Conservation (phyloP, 2,888 invertebrate species). For the Synergus gifuensis region DNA sequence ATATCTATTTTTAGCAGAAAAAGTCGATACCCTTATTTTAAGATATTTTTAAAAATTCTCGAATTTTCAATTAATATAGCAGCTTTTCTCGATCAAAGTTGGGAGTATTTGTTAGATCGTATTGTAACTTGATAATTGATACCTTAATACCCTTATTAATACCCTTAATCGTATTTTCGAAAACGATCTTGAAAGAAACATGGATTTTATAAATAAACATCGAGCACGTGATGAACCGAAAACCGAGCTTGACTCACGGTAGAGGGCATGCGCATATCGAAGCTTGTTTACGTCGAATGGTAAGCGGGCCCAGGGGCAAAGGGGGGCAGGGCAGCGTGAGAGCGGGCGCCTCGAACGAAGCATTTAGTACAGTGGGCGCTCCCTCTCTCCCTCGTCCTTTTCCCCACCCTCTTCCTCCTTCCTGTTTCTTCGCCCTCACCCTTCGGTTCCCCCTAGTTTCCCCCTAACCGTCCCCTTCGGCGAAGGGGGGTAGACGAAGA, state of each 20-base stretch:
- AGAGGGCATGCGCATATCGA: slow-evolving; percentile 43
- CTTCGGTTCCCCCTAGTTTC: neutral
- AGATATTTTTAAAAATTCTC: neutral
- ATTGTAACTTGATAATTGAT: neutral
- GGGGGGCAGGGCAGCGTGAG: slow-evolving; percentile 64
- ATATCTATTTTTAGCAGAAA: slow-evolving; percentile 2
- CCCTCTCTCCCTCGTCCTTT: slow-evolving; percentile 43
- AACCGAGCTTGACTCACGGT: slow-evolving; percentile 39
- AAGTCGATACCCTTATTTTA: neutral
- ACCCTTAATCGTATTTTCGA: neutral
- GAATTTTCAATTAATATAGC: neutral
- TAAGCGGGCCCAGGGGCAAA: slow-evolving; percentile 58
- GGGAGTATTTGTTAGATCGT: no score
- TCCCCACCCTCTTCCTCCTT: slow-evolving; percentile 31
- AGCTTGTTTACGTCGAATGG: slow-evolving; percentile 57
- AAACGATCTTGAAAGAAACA: neutral
- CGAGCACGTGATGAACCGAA: slow-evolving; percentile 41
- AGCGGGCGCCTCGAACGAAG: slow-evolving; percentile 62
- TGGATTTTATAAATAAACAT: neutral
- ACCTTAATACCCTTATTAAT: no score
- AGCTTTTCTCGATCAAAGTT: no score
- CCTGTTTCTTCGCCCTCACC: slow-evolving; percentile 28
- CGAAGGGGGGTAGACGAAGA: slow-evolving; percentile 50
- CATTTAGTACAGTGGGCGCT: slow-evolving; percentile 65
- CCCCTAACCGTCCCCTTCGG: neutral